These are phyloP conservation scores for Brachycybe producta DNA, from an alignment of 2,888 invertebrate species.

Conservation along the genomic window DNA sequence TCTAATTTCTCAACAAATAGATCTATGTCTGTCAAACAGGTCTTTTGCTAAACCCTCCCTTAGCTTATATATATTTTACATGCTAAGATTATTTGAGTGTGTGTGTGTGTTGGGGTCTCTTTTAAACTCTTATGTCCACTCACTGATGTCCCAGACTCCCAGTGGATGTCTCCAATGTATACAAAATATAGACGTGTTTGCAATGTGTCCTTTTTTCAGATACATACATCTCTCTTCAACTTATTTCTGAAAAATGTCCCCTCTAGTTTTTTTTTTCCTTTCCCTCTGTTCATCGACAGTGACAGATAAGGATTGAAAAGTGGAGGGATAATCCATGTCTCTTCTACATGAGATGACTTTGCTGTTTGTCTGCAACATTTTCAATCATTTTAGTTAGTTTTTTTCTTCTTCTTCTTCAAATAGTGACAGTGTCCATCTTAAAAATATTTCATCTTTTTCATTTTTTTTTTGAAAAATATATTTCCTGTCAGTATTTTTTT, in stretches of 20 bases:
- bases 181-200: too few relatives aligned
- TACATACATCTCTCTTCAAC: too few relatives aligned
- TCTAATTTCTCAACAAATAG: too few relatives aligned
- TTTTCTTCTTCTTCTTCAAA: neutral
- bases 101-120: too few relatives aligned
- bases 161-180: neutral
- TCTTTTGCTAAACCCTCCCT: neutral
- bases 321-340: slow-evolving; percentile 9
- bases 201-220: too few relatives aligned
- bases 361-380: neutral
- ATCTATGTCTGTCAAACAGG: neutral
- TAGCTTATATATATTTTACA: too few relatives aligned
- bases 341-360: slow-evolving; percentile 3
- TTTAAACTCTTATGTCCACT: neutral
- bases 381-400: neutral
- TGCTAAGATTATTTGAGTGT: too few relatives aligned
- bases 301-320: slow-evolving; percentile 8
- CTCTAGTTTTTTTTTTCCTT: too few relatives aligned
- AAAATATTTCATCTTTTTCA: neutral
- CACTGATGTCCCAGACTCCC: neutral
- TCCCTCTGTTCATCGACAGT: slow-evolving; percentile 2
- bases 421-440: neutral
- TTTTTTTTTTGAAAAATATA: neutral
- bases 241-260: too few relatives aligned
- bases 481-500: neutral